Base-by-base conservation (phyloP, 2,113 vertebrate species). In the Myrmecophaga tridactyla region DNA sequence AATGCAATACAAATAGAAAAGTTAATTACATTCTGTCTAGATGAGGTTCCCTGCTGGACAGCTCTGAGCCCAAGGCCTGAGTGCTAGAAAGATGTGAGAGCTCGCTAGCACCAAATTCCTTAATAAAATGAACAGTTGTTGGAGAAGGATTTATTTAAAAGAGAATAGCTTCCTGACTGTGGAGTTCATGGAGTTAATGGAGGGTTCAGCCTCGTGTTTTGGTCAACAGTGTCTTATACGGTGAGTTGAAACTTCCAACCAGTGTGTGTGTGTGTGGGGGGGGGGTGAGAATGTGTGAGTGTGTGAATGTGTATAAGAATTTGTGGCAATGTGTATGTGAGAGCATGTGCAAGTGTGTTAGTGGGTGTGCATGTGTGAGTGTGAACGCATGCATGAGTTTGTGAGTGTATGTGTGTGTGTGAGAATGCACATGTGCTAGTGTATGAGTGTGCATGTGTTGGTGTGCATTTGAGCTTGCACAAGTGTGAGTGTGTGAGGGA, bases 1-100 rank as follows among this genome's bases (percentile, higher is more conserved):
- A 46, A 86, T 27, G 18, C 25, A 58, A 65, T 4, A 27, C 41
- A 39, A 75, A 80, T 17, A 36, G 4, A 69, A 41, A 87, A 43
- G 1, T 27, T 39, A 7, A n/a, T n/a, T 85, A 34, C 15, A 41
- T 14, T 29, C 43, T 23, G 21, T n/a, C 60, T 11, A 3, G 53
- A 43, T 1, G 10, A 29, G 17, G 21, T 17, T 41, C 7, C 27
- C 36, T n/a, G 7, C 14, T 2, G 83, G 76, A 4, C 0, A 0
- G 48, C 43, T 86, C 60, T 29, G 53, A 60, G 77, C 14, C 34
- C 1, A 15, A 60, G 17, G 17, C 36, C 25, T 15, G 91, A 72
- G 25, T 46, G 36, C 81, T 63, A 21, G 63, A 69, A 72, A 78
- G 69, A 62, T 1, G 15, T 77, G 29, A 48, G 41, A n/a, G n/a